phyloP scores from a whole-genome alignment of 2,888 invertebrate genomes.

The Drosophila paranaensis region DNA sequence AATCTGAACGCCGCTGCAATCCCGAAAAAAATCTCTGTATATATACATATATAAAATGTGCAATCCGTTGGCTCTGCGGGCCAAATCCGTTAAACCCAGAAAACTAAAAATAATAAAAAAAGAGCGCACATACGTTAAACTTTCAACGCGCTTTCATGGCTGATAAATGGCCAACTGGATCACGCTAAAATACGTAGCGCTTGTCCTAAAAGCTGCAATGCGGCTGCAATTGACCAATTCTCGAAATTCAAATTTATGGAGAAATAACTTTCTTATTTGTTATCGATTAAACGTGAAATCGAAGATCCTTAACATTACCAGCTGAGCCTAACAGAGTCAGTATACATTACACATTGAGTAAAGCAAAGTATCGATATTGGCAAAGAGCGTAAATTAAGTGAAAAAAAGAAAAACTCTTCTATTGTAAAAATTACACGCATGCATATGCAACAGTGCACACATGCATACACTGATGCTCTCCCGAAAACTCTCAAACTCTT shows the following conservation, averaged over 20 bases:
- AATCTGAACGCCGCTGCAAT: slow-evolving; percentile 64
- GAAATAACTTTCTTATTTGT: background rate
- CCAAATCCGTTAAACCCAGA: slow-evolving; percentile 71
- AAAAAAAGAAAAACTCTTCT: background rate
- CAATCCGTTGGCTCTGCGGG: slow-evolving; percentile 61
- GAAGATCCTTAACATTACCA: background rate
- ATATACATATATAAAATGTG: slow-evolving; percentile 39
- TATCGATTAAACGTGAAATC: no score
- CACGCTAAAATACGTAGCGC: slow-evolving; percentile 37
- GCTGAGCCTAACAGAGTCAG: background rate
- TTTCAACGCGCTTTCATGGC: slow-evolving; percentile 72
- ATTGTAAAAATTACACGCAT: background rate
- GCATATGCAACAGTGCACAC: background rate
- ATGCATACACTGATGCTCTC: background rate
- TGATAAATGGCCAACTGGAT: slow-evolving; percentile 72
- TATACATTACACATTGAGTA: background rate
- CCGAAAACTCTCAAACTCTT: background rate
- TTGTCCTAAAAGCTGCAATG: slow-evolving; percentile 38
- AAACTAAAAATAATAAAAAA: slow-evolving; percentile 9
- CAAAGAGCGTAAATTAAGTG: background rate
- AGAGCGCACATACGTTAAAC: slow-evolving; percentile 41
- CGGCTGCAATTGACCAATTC: slow-evolving; percentile 42
- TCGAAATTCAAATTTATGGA: background rate
- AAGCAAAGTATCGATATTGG: background rate
- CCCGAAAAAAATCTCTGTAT: slow-evolving; percentile 32